A percentile compares a stretch with the other conserved stretches of the same genome.
phyloP scores from a whole-genome alignment of 1,140 invertebrate species.

The Batillaria attramentaria region DNA sequence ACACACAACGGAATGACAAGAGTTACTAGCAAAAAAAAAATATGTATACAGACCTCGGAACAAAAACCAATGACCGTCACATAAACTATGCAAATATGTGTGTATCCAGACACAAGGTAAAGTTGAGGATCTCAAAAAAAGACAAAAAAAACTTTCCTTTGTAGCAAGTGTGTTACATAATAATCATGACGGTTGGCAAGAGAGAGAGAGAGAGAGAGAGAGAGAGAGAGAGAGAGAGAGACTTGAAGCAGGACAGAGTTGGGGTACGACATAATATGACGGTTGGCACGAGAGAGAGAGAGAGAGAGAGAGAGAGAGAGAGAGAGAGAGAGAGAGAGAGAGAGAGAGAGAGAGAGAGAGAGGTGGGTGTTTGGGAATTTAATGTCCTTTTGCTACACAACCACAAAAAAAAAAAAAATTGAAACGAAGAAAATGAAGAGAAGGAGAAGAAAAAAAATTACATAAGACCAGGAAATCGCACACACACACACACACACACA shows the following conservation, averaged over 20 bases:
- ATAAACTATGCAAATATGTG: too few relatives aligned
- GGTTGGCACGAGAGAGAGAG: too few relatives aligned
- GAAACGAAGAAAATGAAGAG: background rate
- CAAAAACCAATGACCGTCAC: background rate
- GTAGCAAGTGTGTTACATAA: too few relatives aligned
- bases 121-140: too few relatives aligned
- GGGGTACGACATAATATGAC: background rate
- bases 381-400: background rate
- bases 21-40: background rate
- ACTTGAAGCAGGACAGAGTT: background rate
- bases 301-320: background rate
- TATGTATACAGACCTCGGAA: background rate
- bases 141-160: too few relatives aligned
- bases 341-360: too few relatives aligned
- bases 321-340: background rate
- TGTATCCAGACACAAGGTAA: too few relatives aligned
- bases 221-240: slow-evolving; percentile 9
- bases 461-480: background rate
- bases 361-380: too few relatives aligned
- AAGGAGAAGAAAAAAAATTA: background rate
- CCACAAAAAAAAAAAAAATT: background rate
- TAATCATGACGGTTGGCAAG: too few relatives aligned
- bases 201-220: slow-evolving; percentile 33
- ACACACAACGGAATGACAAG: background rate
- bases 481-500: background rate